Evolutionary conservation across 2,797 vertebrate species (phyloP), one percentile per base, ranked within the genome.

Genomic region (Harpagifer antarcticus): DNA sequence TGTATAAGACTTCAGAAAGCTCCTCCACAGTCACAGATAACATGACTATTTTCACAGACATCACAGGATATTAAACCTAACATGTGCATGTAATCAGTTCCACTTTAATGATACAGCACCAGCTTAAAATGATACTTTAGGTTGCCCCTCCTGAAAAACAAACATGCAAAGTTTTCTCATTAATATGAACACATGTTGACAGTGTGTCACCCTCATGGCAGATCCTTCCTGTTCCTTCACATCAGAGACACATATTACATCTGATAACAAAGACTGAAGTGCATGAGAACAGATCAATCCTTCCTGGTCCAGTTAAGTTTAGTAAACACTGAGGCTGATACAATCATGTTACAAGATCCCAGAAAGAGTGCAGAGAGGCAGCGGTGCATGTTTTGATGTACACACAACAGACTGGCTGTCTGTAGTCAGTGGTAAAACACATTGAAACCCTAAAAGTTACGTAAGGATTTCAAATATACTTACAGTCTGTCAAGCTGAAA

Each of bases 261-360:
- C 11, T 42, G 3, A 16, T 45, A 37, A 37, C 33, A 6, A 19
- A 31, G n/a, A 16, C 15, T 27, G 4, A 27, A 27, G 27, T 19
- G 3, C 42, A 49, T 54, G 27, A 17, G 3, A 57, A 3, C n/a
- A 56, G 2, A n/a, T 58, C 31, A 19, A 37, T 37, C 13, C 1
- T n/a, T 55, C 40, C 2, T 0, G 2, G 14, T 45, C 33, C 48
- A 31, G 50, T 16, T 40, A 59, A 48, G 48, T 77, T 80, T 64
- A 58, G 63, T 53, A 70, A 87, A 82, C 69, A 83, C 1, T 0
- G 42, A 71, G 55, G 48, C n/a, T 23, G 79, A 81, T 70, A 33
- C 45, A 37, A 42, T 69, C 17, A 0, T 57, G 74, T 59, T 50
- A 59, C 20, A 16, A 6, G 49, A 86, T 62, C 8, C 55, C 14